Evolutionary conservation across 2,888 invertebrate species (phyloP), one percentile per base, ranked within the genome.

Genomic region (Polia nebulosa): DNA sequence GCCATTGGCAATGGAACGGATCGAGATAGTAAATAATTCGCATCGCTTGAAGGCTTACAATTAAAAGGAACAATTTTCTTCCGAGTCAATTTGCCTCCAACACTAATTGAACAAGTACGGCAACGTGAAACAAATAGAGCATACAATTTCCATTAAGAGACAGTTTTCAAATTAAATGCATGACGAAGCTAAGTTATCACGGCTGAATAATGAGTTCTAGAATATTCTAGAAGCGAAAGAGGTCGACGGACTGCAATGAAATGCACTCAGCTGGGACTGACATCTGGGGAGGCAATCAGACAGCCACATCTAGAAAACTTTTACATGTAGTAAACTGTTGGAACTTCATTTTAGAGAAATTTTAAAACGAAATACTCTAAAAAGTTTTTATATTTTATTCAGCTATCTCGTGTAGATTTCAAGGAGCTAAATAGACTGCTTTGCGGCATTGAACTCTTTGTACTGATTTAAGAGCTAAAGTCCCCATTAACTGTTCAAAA

Each of bases 111-210:
- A 53, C 36, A 69, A 68, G 39, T 53, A 77, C 41, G 32, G 47
- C 47, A 59, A 49, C 27, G 34, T 25, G 20, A 41, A 47, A 53
- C 69, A 49, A 74, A 77, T 62, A 49, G 49, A 71, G 72, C 58
- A 55, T 71, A 41, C 44, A 45, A 62, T 62, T 58, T 78, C 47
- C 32, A 65, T 73, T 65, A 55, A 29, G 39, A 58, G 25, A 58
- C 55, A 41, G 78, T 62, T 74, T 71, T 62, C 45, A 62, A 77
- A 78, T 71, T 55, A 62, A 62, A 71, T 61, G 57, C 56, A 58
- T 49, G 36, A 66, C 53, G 25, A 36, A 58, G 41, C 58, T 52
- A 41, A 78, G 51, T 62, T 62, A 62, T 41, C 20, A 49, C 49
- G 34, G 22, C 44, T 56, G 22, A 67, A 67, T 66, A 70, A 72